Base-by-base conservation (phyloP, 2,797 vertebrate genomes). In the Ptychobarbus kaznakovi region DNA sequence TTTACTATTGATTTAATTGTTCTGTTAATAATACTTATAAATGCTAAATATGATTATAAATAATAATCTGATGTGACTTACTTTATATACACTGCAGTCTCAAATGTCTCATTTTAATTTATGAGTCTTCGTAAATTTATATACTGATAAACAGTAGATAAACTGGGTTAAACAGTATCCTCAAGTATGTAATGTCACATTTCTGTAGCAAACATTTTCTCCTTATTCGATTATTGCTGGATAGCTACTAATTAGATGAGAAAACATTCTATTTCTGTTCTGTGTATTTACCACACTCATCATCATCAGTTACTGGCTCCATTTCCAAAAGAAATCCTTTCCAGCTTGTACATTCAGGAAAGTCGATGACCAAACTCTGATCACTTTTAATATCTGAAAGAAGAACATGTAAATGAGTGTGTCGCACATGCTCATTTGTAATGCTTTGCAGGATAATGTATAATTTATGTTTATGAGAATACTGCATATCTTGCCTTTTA, bases 321-420 rank as follows among this genome's bases (percentile, higher is more conserved):
- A 85, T 79, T 82, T 87, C 86, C 22, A 74, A 82, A 38, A 56
- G 28, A 40, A 66, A 1, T 12, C 80, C 87, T 53, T 85, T 87
- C 83, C 87, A 82, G 35, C 35, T 18, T 28, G 38, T 3, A 20
- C 32, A 49, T 72, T 51, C 86, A 42, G 78, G 86, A 53, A 82
- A 78, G n/a, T 84, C 53, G 7, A 84, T 53, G 12, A 15, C 4
- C 77, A 87, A 11, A 44, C 4, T 7, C 4, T 42, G 63, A 28
- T 58, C 66, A 13, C 49, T 65, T 56, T 69, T 32, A 51, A 87
- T 69, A 69, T 32, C 86, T 87, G 38, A 49, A 15, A 28, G 42
- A 73, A 46, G 18, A 38, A 40, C 22, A 42, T 73, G 42, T 46
- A 73, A 73, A 73, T 28, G n/a, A 73, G 70, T 28, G 40, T 46